Conservation (phyloP, 2,888 invertebrate species). For the Drosophila setosimentum region DNA sequence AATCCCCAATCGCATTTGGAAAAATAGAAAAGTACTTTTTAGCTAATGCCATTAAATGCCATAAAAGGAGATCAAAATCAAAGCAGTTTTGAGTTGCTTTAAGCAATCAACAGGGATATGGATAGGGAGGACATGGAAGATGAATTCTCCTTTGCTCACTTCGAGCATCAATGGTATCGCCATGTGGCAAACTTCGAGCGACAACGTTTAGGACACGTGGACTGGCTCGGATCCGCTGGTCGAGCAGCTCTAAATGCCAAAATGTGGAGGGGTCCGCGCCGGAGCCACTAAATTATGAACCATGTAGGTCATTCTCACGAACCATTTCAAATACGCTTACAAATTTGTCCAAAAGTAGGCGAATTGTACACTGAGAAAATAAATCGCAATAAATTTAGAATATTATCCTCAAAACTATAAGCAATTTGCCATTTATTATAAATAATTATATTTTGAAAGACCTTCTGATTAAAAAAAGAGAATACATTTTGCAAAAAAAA, state of each 20-base stretch:
- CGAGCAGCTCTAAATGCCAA: neutral
- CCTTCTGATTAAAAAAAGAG: neutral
- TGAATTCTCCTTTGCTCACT: slow-evolving; percentile 34
- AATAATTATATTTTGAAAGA: neutral
- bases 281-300: slow-evolving; percentile 4
- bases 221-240: slow-evolving; percentile 6
- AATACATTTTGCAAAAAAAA: neutral
- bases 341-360: neutral
- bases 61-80: neutral
- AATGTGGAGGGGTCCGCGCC: neutral
- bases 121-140: slow-evolving; percentile 3
- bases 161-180: slow-evolving; percentile 41
- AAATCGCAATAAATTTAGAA: neutral
- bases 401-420: neutral
- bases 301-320: slow-evolving; percentile 45
- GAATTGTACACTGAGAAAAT: neutral
- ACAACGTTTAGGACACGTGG: slow-evolving; percentile 8
- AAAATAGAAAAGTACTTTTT: neutral
- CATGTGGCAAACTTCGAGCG: slow-evolving; percentile 33
- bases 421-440: neutral
- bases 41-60: neutral
- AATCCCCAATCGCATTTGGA: neutral
- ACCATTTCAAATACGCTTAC: neutral
- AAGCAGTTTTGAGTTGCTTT: neutral
- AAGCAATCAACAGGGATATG: neutral